These are phyloP conservation scores for Ptychobarbus kaznakovi DNA, from an alignment of 2,797 vertebrate species.

Conservation along the genomic window DNA sequence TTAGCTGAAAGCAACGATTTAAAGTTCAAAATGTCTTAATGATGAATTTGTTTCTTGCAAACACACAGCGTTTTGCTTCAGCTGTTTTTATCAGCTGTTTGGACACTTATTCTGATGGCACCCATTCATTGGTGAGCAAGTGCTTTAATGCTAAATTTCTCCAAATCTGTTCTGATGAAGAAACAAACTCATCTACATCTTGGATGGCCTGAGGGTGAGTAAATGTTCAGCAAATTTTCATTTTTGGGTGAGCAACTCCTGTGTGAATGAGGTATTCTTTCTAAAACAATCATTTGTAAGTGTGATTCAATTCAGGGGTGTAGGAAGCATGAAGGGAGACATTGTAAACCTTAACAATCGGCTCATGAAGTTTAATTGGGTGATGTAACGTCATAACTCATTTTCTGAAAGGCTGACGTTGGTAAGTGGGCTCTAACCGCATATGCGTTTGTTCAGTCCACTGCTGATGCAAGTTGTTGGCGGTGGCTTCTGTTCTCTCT, in stretches of 20 bases:
- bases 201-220: not conserved
- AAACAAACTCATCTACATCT: too few species aligned
- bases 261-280: not conserved
- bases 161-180: too few species aligned
- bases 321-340: constrained; percentile 3
- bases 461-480: not conserved
- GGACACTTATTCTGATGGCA: not conserved
- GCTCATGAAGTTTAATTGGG: constrained; percentile 31
- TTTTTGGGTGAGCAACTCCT: not conserved
- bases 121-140: not conserved
- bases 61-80: not conserved
- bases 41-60: not conserved
- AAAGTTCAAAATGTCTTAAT: too few species aligned
- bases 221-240: not conserved
- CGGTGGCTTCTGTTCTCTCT: not conserved
- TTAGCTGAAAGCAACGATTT: too few species aligned
- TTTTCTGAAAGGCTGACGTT: constrained; percentile 22
- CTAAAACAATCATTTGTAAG: constrained; percentile 2
- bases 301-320: not conserved
- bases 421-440: not conserved
- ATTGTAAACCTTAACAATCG: constrained; percentile 18
- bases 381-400: constrained; percentile 25
- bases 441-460: not conserved
- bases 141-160: not conserved
- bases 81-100: not conserved